Conservation (phyloP, 1,140 invertebrate species). For the Cotesia vestalis region DNA sequence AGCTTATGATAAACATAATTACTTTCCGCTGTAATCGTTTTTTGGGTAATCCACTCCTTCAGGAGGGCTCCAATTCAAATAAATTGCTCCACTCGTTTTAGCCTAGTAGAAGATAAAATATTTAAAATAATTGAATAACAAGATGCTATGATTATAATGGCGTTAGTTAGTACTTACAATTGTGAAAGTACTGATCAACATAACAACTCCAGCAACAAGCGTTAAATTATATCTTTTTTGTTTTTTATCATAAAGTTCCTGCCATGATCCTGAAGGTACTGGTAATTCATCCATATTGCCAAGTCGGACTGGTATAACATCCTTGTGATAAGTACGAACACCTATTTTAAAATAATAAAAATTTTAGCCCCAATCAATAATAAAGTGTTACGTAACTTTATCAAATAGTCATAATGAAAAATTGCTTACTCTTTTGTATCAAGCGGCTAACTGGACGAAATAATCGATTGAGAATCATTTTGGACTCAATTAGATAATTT, state of each 20-base stretch:
- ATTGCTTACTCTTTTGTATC: constrained; percentile 36
- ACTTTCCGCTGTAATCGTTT: too few species aligned
- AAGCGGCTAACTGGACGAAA: constrained; percentile 38
- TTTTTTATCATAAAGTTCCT: constrained; percentile 70
- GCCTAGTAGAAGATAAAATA: neutral
- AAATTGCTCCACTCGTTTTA: neutral
- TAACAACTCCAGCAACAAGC: constrained; percentile 71
- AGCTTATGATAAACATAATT: too few species aligned
- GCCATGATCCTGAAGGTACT: constrained; percentile 77
- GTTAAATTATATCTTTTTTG: constrained; percentile 75
- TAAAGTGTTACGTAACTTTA: constrained; percentile 22
- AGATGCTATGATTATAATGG: neutral
- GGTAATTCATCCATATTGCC: constrained; percentile 78
- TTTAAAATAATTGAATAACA: neutral
- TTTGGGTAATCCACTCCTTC: neutral
- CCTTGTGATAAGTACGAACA: constrained; percentile 49
- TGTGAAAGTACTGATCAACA: constrained; percentile 67
- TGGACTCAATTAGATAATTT: neutral
- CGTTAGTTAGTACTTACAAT: constrained; percentile 68
- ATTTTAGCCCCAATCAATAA: neutral
- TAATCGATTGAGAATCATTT: constrained; percentile 42
- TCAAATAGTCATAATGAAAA: neutral
- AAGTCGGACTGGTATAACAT: constrained; percentile 46
- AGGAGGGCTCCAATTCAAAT: neutral
- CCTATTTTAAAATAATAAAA: constrained; percentile 37